These are phyloP conservation scores for Agrotis clavis DNA, from an alignment of 2,888 invertebrate species.

Conservation along the genomic window DNA sequence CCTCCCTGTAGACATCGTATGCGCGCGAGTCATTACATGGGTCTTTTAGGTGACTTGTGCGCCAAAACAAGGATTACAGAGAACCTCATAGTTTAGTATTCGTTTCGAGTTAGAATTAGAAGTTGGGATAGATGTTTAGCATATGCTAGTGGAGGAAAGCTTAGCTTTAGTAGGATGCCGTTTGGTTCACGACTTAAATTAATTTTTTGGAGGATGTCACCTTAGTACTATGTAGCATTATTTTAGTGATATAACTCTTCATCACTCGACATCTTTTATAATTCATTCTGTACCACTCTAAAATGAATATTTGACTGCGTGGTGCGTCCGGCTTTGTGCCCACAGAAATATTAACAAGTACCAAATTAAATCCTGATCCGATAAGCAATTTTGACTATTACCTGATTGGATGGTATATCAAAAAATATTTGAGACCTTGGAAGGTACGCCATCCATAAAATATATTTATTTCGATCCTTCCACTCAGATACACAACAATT, in stretches of 20 bases:
- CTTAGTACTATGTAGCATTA: too few relatives aligned
- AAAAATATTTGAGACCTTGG: not conserved
- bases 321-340: too few relatives aligned
- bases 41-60: slow-evolving; percentile 48
- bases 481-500: slow-evolving; percentile 34
- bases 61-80: slow-evolving; percentile 58
- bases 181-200: too few relatives aligned
- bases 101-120: slow-evolving; percentile 35
- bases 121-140: slow-evolving; percentile 29
- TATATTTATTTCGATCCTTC: slow-evolving; percentile 3
- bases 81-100: slow-evolving; percentile 27
- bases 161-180: slow-evolving; percentile 17
- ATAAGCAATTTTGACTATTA: too few relatives aligned
- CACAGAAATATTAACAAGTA: too few relatives aligned
- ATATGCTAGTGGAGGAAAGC: slow-evolving; percentile 2
- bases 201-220: too few relatives aligned
- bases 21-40: slow-evolving; percentile 59
- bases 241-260: too few relatives aligned
- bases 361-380: too few relatives aligned
- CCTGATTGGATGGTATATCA: not conserved
- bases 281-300: too few relatives aligned
- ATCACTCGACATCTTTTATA: too few relatives aligned
- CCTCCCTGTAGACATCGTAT: slow-evolving; percentile 61
- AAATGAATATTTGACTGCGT: too few relatives aligned
- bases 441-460: slow-evolving; percentile 15